A percentile compares a stretch with the other conserved stretches of the same genome.
These are phyloP conservation scores for Varanus salvator DNA, from an alignment of 2,113 vertebrate species.

Conservation along the genomic window DNA sequence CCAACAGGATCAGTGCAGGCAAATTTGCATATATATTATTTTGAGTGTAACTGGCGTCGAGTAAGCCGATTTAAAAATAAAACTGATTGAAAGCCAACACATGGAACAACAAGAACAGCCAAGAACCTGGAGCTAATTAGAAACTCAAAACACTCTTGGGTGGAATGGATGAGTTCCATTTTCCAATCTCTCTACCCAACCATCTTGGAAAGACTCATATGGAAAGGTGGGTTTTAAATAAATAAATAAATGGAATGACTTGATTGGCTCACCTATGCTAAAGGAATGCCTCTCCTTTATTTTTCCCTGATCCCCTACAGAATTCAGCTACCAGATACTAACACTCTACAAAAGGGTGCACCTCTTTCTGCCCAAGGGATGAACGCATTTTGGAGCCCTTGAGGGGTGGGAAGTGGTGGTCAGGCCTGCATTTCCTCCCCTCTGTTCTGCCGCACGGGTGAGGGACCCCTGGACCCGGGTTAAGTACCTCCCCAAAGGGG, in stretches of 20 bases:
- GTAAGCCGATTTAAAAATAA: neutral
- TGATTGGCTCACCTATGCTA: neutral
- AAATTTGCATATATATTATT: neutral
- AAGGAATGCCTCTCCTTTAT: neutral
- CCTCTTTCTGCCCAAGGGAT: too few relatives aligned
- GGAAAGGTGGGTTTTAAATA: neutral
- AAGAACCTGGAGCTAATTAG: neutral
- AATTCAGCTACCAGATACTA: neutral
- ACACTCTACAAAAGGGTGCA: too few relatives aligned
- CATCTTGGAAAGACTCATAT: neutral
- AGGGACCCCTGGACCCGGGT: too few relatives aligned
- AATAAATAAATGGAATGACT: neutral
- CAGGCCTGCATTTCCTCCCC: too few relatives aligned
- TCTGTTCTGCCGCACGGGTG: too few relatives aligned
- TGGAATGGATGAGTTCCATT: neutral
- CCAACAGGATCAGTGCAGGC: neutral
- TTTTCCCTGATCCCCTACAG: too few relatives aligned
- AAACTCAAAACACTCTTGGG: neutral
- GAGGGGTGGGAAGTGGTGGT: too few relatives aligned
- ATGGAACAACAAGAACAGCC: neutral
- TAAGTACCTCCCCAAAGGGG: too few relatives aligned
- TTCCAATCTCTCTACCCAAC: neutral
- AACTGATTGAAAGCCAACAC: neutral
- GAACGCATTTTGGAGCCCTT: too few relatives aligned
- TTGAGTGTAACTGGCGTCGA: neutral